phyloP scores from a whole-genome alignment of 1,140 invertebrate genomes.

The Mamestra configurata region DNA sequence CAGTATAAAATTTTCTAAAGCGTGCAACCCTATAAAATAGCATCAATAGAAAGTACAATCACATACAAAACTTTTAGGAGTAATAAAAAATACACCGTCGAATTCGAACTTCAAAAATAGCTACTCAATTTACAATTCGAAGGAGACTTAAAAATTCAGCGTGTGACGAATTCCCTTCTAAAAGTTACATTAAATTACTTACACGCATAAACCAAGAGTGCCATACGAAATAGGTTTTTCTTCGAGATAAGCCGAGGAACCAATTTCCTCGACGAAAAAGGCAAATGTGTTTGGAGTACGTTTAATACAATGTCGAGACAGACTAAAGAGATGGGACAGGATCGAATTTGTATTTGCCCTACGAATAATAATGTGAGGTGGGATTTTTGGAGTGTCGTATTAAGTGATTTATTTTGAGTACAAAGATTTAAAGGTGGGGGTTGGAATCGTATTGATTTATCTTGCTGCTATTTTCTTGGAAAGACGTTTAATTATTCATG shows the following conservation, averaged over 20 bases:
- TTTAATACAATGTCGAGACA: constrained; percentile 65
- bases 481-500: not conserved
- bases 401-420: constrained; percentile 54
- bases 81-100: not conserved
- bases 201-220: constrained; percentile 52
- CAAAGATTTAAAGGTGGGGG: constrained; percentile 24
- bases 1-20: constrained; percentile 20
- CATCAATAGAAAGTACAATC: constrained; percentile 19
- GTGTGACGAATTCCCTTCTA: constrained; percentile 48
- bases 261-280: constrained; percentile 63
- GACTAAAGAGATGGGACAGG: constrained; percentile 61
- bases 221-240: constrained; percentile 52
- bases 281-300: constrained; percentile 65
- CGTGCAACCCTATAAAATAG: not conserved
- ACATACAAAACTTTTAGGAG: constrained; percentile 12
- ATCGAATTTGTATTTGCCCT: constrained; percentile 54
- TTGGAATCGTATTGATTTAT: constrained; percentile 37
- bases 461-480: not conserved
- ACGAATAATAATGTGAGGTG: constrained; percentile 59
- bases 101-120: constrained; percentile 30
- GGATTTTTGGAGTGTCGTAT: constrained; percentile 56
- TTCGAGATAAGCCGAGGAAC: constrained; percentile 61
- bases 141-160: constrained; percentile 40
- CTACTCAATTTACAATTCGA: constrained; percentile 25
- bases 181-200: constrained; percentile 57